These are phyloP conservation scores for Coryphaenoides rupestris DNA, from an alignment of 2,113 vertebrate species.

Conservation along the genomic window DNA sequence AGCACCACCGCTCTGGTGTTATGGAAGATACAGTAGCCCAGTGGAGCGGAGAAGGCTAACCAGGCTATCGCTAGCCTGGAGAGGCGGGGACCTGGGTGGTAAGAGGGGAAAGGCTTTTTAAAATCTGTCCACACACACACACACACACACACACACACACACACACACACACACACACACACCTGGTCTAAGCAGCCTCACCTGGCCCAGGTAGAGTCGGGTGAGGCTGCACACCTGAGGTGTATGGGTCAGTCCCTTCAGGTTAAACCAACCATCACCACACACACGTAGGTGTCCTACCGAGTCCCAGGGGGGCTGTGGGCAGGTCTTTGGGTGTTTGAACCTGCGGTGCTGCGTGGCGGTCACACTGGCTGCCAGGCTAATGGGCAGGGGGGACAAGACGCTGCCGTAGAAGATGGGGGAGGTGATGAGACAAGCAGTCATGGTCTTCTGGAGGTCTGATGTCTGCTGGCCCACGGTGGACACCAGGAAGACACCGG, in stretches of 20 bases:
- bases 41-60: slow-evolving; percentile 78
- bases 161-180: neutral
- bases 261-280: too few relatives aligned
- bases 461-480: slow-evolving; percentile 80
- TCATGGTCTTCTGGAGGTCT: slow-evolving; percentile 70
- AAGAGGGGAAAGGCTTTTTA: slow-evolving; percentile 3
- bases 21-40: slow-evolving; percentile 76
- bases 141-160: too few relatives aligned
- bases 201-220: too few relatives aligned
- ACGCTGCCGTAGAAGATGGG: slow-evolving; percentile 81
- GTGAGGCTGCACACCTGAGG: too few relatives aligned
- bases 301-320: slow-evolving; percentile 46
- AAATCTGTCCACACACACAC: too few relatives aligned
- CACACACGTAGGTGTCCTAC: slow-evolving; percentile 30
- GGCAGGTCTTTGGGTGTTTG: slow-evolving; percentile 43
- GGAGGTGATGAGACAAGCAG: slow-evolving; percentile 75
- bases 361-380: slow-evolving; percentile 76
- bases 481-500: slow-evolving; percentile 85
- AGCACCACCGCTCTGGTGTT: slow-evolving; percentile 78
- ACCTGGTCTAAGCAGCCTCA: neutral
- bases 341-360: slow-evolving; percentile 74
- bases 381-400: slow-evolving; percentile 81
- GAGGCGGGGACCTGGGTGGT: slow-evolving; percentile 66
- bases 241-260: neutral
- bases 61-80: slow-evolving; percentile 78